These are phyloP conservation scores for Drosophila picticornis DNA, from an alignment of 2,888 invertebrate species.

Conservation along the genomic window DNA sequence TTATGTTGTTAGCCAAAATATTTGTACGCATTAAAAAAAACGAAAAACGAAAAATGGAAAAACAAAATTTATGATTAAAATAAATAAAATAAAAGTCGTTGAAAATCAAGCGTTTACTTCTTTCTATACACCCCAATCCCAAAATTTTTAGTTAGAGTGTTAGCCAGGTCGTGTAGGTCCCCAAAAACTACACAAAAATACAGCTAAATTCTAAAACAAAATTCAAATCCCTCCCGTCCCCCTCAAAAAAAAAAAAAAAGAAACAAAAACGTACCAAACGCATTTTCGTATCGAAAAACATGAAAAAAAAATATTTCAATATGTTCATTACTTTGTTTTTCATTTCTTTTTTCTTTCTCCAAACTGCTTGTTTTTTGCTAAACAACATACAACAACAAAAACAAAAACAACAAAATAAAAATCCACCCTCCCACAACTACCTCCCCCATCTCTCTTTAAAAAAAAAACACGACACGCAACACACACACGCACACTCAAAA, in stretches of 20 bases:
- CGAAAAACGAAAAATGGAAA: slow-evolving; percentile 1
- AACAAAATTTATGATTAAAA: slow-evolving; percentile 45
- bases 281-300: slow-evolving; percentile 54
- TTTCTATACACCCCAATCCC: slow-evolving; percentile 16
- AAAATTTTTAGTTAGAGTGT: slow-evolving; percentile 17
- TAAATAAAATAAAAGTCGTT: slow-evolving; percentile 72
- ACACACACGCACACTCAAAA: slow-evolving; percentile 1
- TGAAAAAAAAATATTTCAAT: slow-evolving; percentile 71
- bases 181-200: slow-evolving; percentile 18
- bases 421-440: slow-evolving; percentile 4
- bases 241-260: neutral
- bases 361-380: slow-evolving; percentile 80
- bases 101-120: slow-evolving; percentile 75
- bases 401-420: slow-evolving; percentile 45
- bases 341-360: slow-evolving; percentile 80
- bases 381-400: slow-evolving; percentile 67
- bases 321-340: slow-evolving; percentile 81
- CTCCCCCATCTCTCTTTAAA: slow-evolving; percentile 15
- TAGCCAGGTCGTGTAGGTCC: slow-evolving; percentile 33
- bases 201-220: slow-evolving; percentile 35
- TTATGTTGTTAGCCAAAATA: slow-evolving; percentile 67
- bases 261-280: slow-evolving; percentile 35
- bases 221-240: neutral
- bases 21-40: slow-evolving; percentile 64
- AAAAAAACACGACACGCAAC: slow-evolving; percentile 39